These are phyloP conservation scores for Pollenia labialis DNA, from an alignment of 2,888 invertebrate genomes.

Conservation along the genomic window DNA sequence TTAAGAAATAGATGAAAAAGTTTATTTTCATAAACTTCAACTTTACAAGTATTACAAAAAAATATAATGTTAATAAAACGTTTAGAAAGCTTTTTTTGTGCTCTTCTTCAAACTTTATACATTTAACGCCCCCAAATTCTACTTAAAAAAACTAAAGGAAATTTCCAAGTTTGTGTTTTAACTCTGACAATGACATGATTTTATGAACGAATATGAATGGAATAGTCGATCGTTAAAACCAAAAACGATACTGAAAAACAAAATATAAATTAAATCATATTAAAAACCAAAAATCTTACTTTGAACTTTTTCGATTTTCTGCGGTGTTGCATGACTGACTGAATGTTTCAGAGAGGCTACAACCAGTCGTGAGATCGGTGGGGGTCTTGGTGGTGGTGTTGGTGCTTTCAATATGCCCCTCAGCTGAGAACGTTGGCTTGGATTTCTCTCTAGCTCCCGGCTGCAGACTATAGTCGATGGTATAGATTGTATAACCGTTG, in stretches of 20 bases:
- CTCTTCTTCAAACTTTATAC: too few relatives aligned
- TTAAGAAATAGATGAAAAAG: too few relatives aligned
- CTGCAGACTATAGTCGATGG: constrained; percentile 72
- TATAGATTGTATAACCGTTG: constrained; percentile 71
- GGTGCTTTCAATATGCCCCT: constrained; percentile 77
- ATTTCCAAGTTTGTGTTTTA: not conserved
- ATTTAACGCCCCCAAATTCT: not conserved
- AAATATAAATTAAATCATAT: constrained; percentile 51
- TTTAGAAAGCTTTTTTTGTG: too few relatives aligned
- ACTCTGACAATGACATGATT: not conserved
- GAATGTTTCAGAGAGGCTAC: constrained; percentile 75
- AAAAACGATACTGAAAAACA: constrained; percentile 9
- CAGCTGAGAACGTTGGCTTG: constrained; percentile 67
- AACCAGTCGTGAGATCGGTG: constrained; percentile 72
- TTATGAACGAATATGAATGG: not conserved
- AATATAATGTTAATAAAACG: too few relatives aligned
- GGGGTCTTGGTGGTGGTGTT: constrained; percentile 79
- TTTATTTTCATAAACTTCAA: too few relatives aligned
- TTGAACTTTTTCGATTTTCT: constrained; percentile 79
- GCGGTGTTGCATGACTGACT: constrained; percentile 74
- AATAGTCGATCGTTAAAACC: not conserved
- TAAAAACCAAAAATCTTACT: constrained; percentile 78
- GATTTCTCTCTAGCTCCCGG: constrained; percentile 61
- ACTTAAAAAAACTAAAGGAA: not conserved
- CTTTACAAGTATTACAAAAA: too few relatives aligned